Percentiles rank a stretch among this genome's conserved stretches.
Evolutionary conservation across 2,888 invertebrate species (phyloP).

Genomic region (Pseudococcus jackbeardsleyi): DNA sequence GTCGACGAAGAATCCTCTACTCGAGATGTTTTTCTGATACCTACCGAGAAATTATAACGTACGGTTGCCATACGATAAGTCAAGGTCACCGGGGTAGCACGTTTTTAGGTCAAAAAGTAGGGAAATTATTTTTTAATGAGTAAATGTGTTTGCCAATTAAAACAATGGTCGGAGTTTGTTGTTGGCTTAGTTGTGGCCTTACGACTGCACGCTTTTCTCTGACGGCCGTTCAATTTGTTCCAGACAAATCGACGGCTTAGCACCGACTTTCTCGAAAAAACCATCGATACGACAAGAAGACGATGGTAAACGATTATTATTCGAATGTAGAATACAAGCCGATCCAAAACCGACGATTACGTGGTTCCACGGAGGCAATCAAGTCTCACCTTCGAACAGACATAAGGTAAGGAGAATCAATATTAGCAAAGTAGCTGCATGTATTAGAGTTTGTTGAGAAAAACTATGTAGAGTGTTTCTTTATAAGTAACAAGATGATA

Average conservation of each 20-base stretch:
- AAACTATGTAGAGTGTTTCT: too few relatives aligned
- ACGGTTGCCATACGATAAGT: not conserved
- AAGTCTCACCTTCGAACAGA: conserved; percentile 85
- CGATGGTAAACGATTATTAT: conserved; percentile 92
- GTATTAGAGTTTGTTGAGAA: too few relatives aligned
- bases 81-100: not conserved
- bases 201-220: not conserved
- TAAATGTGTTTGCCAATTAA: not conserved
- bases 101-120: conserved; percentile 2
- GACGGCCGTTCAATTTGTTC: conserved; percentile 66
- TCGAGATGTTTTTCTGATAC: too few relatives aligned
- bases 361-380: conserved; percentile 90
- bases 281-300: conserved; percentile 97
- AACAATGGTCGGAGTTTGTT: not conserved
- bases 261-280: conserved; percentile 98
- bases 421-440: too few relatives aligned
- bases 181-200: not conserved
- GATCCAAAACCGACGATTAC: conserved; percentile 90
- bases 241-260: conserved; percentile 97
- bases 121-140: not conserved
- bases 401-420: conserved; percentile 79
- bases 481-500: too few relatives aligned
- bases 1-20: not conserved
- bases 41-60: too few relatives aligned
- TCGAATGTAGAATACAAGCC: conserved; percentile 94